Evolutionary conservation across 2,113 vertebrate genomes (phyloP).

Genomic region (Origma solitaria): DNA sequence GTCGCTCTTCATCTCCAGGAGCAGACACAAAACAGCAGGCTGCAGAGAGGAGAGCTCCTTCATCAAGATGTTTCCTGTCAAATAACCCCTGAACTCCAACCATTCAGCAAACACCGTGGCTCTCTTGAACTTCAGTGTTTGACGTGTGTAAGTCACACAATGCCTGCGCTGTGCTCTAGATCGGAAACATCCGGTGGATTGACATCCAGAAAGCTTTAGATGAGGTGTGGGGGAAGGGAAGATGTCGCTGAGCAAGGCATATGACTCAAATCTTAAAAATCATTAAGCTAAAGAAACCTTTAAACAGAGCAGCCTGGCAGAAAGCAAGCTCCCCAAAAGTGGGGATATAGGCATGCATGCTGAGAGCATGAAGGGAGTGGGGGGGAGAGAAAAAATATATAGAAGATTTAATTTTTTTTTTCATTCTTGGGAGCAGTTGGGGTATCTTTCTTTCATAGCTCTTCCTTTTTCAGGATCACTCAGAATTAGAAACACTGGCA

Average conservation of each 20-base stretch:
- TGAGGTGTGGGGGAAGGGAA: background rate
- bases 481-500: background rate
- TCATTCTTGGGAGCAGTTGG: background rate
- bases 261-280: background rate
- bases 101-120: background rate
- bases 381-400: background rate
- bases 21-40: background rate
- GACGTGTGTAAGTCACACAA: background rate
- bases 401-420: background rate
- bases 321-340: background rate
- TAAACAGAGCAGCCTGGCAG: background rate
- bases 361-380: background rate
- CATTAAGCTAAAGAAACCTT: background rate
- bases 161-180: background rate
- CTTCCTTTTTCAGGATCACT: background rate
- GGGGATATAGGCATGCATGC: background rate
- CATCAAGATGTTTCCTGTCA: conserved; percentile 23
- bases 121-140: background rate
- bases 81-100: background rate
- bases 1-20: background rate
- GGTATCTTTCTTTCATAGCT: background rate
- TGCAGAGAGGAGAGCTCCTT: conserved; percentile 6
- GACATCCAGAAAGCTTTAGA: background rate
- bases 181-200: background rate
- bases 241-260: background rate